Percentiles rank a stretch among this genome's conserved stretches.
Conservation (phyloP, 1,140 invertebrate species). For the Orius laevigatus region DNA sequence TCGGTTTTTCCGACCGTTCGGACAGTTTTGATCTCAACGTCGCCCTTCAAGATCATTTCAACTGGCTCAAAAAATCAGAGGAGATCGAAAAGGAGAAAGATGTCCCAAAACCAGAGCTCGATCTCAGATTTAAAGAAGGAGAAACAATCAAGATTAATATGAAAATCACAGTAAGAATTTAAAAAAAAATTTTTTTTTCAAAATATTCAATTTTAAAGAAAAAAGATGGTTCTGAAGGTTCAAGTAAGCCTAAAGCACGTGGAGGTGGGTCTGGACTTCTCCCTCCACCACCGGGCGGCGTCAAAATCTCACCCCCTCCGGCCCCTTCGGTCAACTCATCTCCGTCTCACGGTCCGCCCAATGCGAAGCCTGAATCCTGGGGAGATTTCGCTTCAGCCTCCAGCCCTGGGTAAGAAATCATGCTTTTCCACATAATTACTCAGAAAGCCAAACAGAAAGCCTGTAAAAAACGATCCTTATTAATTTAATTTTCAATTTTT, state of each 20-base stretch:
- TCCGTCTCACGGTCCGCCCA: constrained; percentile 38
- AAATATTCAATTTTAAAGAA: constrained; percentile 38
- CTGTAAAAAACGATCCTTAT: background rate
- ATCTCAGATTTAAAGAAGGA: constrained; percentile 95
- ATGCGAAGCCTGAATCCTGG: constrained; percentile 35
- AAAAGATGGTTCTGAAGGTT: constrained; percentile 65
- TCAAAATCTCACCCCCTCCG: constrained; percentile 46
- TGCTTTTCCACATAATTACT: too few species aligned
- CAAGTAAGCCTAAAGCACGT: constrained; percentile 39
- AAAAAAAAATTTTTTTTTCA: constrained; percentile 10
- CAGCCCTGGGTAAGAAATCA: constrained; percentile 25
- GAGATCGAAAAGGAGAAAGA: constrained; percentile 67
- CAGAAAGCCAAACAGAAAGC: too few species aligned
- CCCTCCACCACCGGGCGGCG: constrained; percentile 68
- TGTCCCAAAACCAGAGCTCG: constrained; percentile 61
- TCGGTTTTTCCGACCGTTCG: constrained; percentile 92
- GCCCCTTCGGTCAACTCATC: constrained; percentile 42
- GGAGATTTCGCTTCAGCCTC: constrained; percentile 58
- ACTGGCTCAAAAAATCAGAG: constrained; percentile 87
- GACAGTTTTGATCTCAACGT: constrained; percentile 99
- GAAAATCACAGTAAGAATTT: constrained; percentile 73
- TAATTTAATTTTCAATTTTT: constrained; percentile 17
- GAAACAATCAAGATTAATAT: constrained; percentile 98
- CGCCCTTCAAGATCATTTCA: constrained; percentile 95
- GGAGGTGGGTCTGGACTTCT: constrained; percentile 40